Evolutionary conservation across 2,113 vertebrate genomes (phyloP), one percentile per base, ranked within the genome.

Genomic region (Peucedramus taeniatus): DNA sequence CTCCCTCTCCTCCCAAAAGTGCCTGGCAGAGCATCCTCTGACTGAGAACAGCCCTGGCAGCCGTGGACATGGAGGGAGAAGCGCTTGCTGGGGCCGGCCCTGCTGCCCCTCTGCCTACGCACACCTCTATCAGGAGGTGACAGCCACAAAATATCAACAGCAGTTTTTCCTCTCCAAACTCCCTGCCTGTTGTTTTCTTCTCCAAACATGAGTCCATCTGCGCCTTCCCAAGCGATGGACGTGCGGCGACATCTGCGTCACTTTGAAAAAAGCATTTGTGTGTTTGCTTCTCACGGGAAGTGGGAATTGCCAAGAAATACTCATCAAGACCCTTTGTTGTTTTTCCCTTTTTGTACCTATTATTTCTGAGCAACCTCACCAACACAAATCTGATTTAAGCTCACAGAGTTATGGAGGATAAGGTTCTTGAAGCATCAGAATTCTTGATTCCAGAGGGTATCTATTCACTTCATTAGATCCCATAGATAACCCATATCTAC

Each of bases 161-260:
- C 47, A 66, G 59, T 10, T 96, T 90, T 93, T 90, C 87, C 87
- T 86, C 63, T 93, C 70, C 71, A 65, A 33, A 54, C 27, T 61
- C 80, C 21, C 56, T 89, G 91, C 40, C 24, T 85, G 87, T 59
- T 91, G 80, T 88, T 90, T 94, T 94, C 74, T 72, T 72, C 54
- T 77, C 89, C 66, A 95, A 84, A 94, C 76, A 59, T 0, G 54
- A 88, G 59, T 74, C 90, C 95, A 91, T 93, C 95, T 96, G 94
- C 0, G 2, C 57, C 92, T 93, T 91, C 75, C 91, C 87, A 72
- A 72, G 78, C 45, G 13, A 77, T n/a, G 81, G 90, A 78, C 0
- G 1, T 39, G 42, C 0, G 0, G 90, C 10, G 45, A 94, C 54
- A 87, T 76, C 82, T 93, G 90, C 4, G 42, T 85, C 74, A 88